Percentiles rank a stretch among this genome's conserved stretches.
Conservation (phyloP, 2,113 vertebrate genomes). For the Procavia capensis region DNA sequence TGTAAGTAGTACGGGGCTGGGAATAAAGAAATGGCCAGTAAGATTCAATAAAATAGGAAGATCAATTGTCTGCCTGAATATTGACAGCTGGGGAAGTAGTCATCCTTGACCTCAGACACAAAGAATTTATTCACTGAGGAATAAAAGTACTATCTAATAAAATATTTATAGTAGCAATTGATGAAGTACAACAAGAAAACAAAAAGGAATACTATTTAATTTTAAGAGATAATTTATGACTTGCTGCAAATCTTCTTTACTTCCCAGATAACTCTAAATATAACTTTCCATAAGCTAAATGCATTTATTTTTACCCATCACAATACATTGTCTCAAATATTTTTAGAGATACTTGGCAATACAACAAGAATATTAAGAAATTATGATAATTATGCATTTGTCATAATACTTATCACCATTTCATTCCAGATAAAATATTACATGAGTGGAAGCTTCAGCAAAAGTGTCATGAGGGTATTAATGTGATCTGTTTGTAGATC, state of each 20-base stretch:
- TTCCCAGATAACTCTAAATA: conserved; percentile 9
- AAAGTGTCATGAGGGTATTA: neutral
- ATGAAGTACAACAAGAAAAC: neutral
- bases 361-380: neutral
- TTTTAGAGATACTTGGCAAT: neutral
- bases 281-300: neutral
- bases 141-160: conserved; percentile 73
- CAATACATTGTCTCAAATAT: neutral
- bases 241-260: neutral
- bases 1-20: conserved; percentile 76
- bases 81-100: conserved; percentile 82
- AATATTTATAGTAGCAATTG: conserved; percentile 60
- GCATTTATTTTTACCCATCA: neutral
- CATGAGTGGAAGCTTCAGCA: neutral
- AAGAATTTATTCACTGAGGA: conserved; percentile 63
- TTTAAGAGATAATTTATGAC: conserved; percentile 4
- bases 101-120: conserved; percentile 82
- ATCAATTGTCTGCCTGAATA: conserved; percentile 83
- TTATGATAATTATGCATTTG: neutral
- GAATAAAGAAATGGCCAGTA: conserved; percentile 78
- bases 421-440: neutral
- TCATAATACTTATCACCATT: neutral
- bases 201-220: neutral
- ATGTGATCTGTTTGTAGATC: neutral
- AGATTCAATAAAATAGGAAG: conserved; percentile 85